These are phyloP conservation scores for Globodera rostochiensis DNA, from an alignment of 1,140 invertebrate species.

Conservation along the genomic window DNA sequence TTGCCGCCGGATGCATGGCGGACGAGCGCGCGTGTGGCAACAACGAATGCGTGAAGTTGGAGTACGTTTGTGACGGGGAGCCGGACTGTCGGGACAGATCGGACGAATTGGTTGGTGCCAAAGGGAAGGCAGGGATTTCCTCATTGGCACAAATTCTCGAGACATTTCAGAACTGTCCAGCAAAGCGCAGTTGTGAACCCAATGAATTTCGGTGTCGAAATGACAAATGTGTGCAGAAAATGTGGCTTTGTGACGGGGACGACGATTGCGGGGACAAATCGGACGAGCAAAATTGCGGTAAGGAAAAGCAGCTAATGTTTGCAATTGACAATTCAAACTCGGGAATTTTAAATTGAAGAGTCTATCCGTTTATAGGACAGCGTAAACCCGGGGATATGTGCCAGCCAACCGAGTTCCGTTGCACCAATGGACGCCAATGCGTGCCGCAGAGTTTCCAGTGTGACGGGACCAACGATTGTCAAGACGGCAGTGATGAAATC, in stretches of 20 bases:
- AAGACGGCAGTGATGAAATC: conserved; percentile 78
- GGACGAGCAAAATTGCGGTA: conserved; percentile 66
- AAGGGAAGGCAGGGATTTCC: background rate
- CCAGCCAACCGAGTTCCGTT: conserved; percentile 80
- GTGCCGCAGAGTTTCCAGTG: conserved; percentile 91
- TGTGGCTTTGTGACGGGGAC: conserved; percentile 83
- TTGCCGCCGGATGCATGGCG: conserved; percentile 70
- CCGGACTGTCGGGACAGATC: conserved; percentile 74
- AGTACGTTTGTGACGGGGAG: conserved; percentile 79
- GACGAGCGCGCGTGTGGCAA: conserved; percentile 87
- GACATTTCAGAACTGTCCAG: conserved; percentile 54
- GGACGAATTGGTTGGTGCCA: conserved; percentile 70
- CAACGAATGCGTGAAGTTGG: conserved; percentile 83
- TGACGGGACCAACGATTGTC: conserved; percentile 79
- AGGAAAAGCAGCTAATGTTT: background rate
- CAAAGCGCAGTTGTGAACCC: conserved; percentile 76
- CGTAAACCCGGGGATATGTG: conserved; percentile 74
- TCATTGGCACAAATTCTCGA: too few relatives aligned
- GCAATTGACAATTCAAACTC: background rate
- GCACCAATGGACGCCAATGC: conserved; percentile 78
- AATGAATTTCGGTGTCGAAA: conserved; percentile 86
- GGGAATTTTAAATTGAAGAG: background rate
- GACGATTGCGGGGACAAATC: conserved; percentile 86
- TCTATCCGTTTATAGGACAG: conserved; percentile 45
- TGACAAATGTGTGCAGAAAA: conserved; percentile 83